Evolutionary conservation across 2,888 invertebrate genomes (phyloP), one percentile per base, ranked within the genome.

Genomic region (Onthophagus sagittarius): DNA sequence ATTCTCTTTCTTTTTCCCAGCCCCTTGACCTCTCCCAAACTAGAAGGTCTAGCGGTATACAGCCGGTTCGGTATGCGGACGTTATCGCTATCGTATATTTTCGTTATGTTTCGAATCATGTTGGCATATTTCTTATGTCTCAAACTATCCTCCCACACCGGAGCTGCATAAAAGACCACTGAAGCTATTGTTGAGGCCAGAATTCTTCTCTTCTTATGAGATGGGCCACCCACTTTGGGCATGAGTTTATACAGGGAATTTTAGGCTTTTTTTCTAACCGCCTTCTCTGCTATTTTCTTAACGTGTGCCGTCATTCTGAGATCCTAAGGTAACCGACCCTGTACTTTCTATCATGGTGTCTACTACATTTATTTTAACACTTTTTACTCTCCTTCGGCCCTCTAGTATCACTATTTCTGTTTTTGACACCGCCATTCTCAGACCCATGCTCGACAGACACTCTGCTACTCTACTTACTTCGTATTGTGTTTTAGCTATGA

Each of bases 21-120:
- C n/a, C n/a, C n/a, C n/a, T n/a, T n/a, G n/a, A n/a, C n/a, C n/a
- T n/a, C n/a, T n/a, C 73, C 31, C 64, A 39, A 5, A 63, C 71
- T 53, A 70, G 63, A 6, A 74, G 71, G 15, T 72, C 65, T 23
- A 74, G 62, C n/a, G 73, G 71, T n/a, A 71, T 67, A 6, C 32
- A 64, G 3, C 62, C 74, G 9, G 74, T 62, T n/a, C n/a, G n/a
- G n/a, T n/a, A n/a, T n/a, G n/a, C n/a, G n/a, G 2, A 74, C 31
- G 3, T 15, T 69, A 6, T 39, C 63, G 3, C 23, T 32, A 0
- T 71, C 71, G n/a, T 71, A 53, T 9, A 71, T 63, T 4, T 63
- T 13, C 63, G 7, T 2, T 0, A 15, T 63, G n/a, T 63, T 13
- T 4, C 63, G 63, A 7, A 63, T 7, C 15, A 63, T 15, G 63